Percentiles rank a stretch among this genome's conserved stretches.
Evolutionary conservation across 2,888 invertebrate genomes (phyloP).

Genomic region (Teleiodes luculella): DNA sequence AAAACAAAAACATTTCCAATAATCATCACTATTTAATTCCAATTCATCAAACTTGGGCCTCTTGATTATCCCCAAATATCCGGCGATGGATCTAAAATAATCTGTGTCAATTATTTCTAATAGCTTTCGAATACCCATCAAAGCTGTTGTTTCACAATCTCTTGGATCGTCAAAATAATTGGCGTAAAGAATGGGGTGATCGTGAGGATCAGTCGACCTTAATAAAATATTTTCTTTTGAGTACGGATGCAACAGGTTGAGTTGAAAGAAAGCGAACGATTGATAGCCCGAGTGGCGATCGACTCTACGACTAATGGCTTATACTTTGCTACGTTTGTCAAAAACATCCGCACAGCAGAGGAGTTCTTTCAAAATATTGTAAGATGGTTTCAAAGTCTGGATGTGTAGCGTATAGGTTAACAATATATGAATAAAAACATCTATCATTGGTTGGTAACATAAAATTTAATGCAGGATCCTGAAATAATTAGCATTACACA

Average conservation of each 20-base stretch:
- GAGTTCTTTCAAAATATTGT: conserved; percentile 13
- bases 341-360: conserved; percentile 43
- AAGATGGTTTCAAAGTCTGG: conserved; percentile 37
- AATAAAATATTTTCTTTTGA: conserved; percentile 78
- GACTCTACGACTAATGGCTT: conserved; percentile 36
- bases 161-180: conserved; percentile 79
- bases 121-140: conserved; percentile 1
- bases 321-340: conserved; percentile 37
- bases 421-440: too few relatives aligned
- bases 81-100: conserved; percentile 22
- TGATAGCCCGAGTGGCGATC: conserved; percentile 36
- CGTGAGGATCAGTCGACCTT: conserved; percentile 73
- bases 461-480: too few relatives aligned
- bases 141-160: background rate
- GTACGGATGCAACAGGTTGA: conserved; percentile 65
- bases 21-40: conserved; percentile 37
- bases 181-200: conserved; percentile 79
- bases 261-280: conserved; percentile 44
- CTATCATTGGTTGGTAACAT: too few relatives aligned
- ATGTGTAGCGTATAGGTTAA: conserved; percentile 30
- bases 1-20: conserved; percentile 57
- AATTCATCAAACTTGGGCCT: conserved; percentile 41
- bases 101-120: background rate
- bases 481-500: too few relatives aligned
- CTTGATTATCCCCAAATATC: conserved; percentile 38